Base-by-base conservation (phyloP, 2,113 vertebrate genomes). In the Myotis yumanensis region DNA sequence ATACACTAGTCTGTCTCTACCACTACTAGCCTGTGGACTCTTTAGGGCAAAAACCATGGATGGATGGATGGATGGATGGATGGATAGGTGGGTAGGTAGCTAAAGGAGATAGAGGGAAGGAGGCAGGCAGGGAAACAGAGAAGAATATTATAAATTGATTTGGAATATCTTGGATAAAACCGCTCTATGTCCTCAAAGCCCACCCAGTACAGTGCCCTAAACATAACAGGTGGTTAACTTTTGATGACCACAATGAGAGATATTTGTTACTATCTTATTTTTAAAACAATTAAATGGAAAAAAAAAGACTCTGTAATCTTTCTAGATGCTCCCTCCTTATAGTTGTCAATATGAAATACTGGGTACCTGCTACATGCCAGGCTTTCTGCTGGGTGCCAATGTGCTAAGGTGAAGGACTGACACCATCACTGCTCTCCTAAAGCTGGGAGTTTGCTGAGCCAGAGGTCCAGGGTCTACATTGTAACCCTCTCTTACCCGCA, bases 401-500 rank as follows among this genome's bases (percentile, higher is more conserved):
- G 59, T 22, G 80, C 25, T n/a, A 2, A 52, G 51, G 73, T n/a
- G 7, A 4, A 28, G 23, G 40, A 17, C 4, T 8, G 48, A 51
- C 4, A 30, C 3, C 16, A 12, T 7, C 37, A 28, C 73, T n/a
- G 18, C 5, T 71, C 28, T 40, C 46, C 25, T 0, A 0, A 35
- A n/a, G 15, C 89, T 69, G 64, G 40, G 48, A 57, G 14, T 46
- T 43, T n/a, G 18, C 75, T 66, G 35, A 83, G 86, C n/a, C 68
- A 68, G 8, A 69, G 35, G 35, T 25, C 66, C 4, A 2, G 6
- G 14, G 54, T 69, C 76, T 35, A 68, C 18, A 9, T 10, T 30
- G 17, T 46, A 57, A 30, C 86, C 86, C 37, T 75, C 54, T 97
- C 99, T 99, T 95, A 99, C 99, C 98, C 98, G 98, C 87, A 99